Percentiles rank a stretch among this genome's conserved stretches.
Evolutionary conservation across 2,888 invertebrate species (phyloP).

Genomic region (Mimumesa dahlbomi): DNA sequence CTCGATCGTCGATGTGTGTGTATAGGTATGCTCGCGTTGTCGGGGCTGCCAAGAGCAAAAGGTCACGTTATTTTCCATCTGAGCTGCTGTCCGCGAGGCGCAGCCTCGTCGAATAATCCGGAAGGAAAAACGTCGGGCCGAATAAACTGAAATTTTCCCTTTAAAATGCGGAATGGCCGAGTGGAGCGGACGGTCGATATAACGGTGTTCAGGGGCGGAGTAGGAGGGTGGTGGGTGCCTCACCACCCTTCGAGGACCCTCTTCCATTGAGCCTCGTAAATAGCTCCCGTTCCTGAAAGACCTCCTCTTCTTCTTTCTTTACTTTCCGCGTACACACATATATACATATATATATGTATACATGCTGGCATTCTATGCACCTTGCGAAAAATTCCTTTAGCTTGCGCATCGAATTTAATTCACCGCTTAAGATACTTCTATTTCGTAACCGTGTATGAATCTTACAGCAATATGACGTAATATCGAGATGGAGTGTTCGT

Average conservation of each 20-base stretch:
- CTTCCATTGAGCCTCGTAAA: conserved; percentile 74
- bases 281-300: conserved; percentile 68
- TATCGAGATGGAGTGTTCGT: no score
- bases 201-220: conserved; percentile 47
- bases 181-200: conserved; percentile 71
- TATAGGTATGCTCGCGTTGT: conserved; percentile 32
- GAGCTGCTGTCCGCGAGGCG: conserved; percentile 74
- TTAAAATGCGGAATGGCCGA: conserved; percentile 78
- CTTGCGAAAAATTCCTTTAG: conserved; percentile 42
- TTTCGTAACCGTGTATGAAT: no score
- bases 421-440: conserved; percentile 4
- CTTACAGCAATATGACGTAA: no score
- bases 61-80: conserved; percentile 80
- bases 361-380: conserved; percentile 26
- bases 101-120: conserved; percentile 74
- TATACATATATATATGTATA: no score
- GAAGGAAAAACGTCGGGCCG: conserved; percentile 66
- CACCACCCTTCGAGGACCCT: conserved; percentile 61
- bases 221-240: conserved; percentile 42
- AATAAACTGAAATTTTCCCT: conserved; percentile 79
- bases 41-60: conserved; percentile 77
- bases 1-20: no score
- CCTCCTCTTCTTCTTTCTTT: conserved; percentile 25
- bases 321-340: not conserved
- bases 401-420: conserved; percentile 38